Evolutionary conservation across 2,797 vertebrate species (phyloP).

Genomic region (Myotis vivesi): DNA sequence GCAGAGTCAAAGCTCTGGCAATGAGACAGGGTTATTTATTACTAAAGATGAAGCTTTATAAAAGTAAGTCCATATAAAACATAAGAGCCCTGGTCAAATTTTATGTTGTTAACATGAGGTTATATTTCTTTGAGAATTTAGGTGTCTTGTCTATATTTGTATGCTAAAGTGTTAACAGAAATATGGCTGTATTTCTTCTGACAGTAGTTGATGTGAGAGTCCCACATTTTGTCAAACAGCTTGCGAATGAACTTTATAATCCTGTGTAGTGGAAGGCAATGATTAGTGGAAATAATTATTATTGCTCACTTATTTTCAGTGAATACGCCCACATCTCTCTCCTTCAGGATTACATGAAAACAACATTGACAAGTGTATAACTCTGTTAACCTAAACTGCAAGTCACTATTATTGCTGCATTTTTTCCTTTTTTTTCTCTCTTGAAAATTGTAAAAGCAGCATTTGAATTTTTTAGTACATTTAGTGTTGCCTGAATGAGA

Average conservation of each 20-base stretch:
- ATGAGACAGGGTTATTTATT: background rate
- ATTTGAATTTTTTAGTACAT: background rate
- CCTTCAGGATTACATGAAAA: background rate
- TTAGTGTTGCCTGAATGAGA: background rate
- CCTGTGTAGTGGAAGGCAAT: background rate
- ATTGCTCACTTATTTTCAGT: slow-evolving; percentile 7
- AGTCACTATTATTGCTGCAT: background rate
- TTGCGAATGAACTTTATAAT: background rate
- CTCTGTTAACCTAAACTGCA: background rate
- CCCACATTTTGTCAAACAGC: background rate
- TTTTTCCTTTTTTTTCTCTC: background rate
- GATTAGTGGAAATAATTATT: slow-evolving; percentile 11
- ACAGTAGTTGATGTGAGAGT: background rate
- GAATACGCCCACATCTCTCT: background rate
- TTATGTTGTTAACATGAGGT: background rate
- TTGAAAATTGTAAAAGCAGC: background rate
- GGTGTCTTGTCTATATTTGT: background rate
- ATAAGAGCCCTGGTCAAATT: background rate
- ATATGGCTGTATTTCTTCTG: background rate
- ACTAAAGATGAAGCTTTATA: slow-evolving; percentile 3
- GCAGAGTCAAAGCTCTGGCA: background rate
- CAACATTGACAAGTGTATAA: background rate
- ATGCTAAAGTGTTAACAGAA: background rate
- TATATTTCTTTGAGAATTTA: background rate
- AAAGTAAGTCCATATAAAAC: background rate